A percentile compares a stretch with the other conserved stretches of the same genome.
phyloP scores from a whole-genome alignment of 2,113 vertebrate genomes.

The Phoenicopterus ruber region DNA sequence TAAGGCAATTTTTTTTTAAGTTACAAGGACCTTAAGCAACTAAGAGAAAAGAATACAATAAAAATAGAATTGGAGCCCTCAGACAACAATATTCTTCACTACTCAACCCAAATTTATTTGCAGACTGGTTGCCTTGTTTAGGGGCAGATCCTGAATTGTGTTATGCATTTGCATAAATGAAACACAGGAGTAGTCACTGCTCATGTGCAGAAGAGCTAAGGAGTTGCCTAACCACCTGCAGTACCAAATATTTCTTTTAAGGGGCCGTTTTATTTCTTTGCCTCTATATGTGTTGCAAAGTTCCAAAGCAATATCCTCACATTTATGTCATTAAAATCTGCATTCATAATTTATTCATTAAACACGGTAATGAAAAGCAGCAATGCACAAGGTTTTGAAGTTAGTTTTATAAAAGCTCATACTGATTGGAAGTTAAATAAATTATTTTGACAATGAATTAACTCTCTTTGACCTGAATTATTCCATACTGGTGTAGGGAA shows the following conservation, averaged over 20 bases:
- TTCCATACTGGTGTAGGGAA: not conserved
- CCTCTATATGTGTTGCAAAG: not conserved
- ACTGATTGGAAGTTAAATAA: not conserved
- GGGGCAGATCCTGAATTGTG: not conserved
- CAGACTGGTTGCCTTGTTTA: not conserved
- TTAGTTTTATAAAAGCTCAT: not conserved
- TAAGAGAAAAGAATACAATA: not conserved
- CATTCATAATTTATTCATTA: slow-evolving; percentile 9
- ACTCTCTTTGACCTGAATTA: not conserved
- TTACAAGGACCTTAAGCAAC: not conserved
- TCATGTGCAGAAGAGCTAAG: not conserved
- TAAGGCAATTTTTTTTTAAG: not conserved
- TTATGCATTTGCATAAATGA: not conserved
- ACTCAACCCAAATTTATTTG: not conserved
- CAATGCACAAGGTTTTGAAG: not conserved
- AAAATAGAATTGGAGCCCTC: not conserved
- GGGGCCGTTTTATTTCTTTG: not conserved
- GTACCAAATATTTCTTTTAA: not conserved
- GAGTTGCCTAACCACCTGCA: not conserved
- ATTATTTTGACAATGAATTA: not conserved
- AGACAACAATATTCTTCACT: not conserved
- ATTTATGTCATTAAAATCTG: not conserved
- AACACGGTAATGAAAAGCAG: not conserved
- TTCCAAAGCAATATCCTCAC: not conserved
- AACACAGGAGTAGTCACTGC: not conserved